Percentiles rank a stretch among this genome's conserved stretches.
Conservation (phyloP, 2,888 invertebrate genomes). For the Andricus quercusramuli region DNA sequence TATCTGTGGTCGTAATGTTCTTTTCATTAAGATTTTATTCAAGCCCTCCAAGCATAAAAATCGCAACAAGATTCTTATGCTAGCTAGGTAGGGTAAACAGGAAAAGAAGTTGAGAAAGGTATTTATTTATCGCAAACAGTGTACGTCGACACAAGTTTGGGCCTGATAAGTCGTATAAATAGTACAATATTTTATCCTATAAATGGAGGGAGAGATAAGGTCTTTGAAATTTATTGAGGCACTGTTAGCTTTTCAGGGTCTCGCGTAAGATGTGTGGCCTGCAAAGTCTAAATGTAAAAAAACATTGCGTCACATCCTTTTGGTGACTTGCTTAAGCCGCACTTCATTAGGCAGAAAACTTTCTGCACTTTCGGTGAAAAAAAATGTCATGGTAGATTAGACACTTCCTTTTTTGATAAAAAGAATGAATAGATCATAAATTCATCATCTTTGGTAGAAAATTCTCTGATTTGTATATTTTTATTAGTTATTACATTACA, state of each 20-base stretch:
- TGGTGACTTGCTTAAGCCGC: constrained; percentile 34
- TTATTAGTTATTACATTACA: background rate
- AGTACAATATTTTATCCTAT: constrained; percentile 60
- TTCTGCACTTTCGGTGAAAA: constrained; percentile 43
- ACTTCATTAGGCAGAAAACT: constrained; percentile 43
- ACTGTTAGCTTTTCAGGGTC: constrained; percentile 54
- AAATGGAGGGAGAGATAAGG: constrained; percentile 58
- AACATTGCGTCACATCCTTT: constrained; percentile 48
- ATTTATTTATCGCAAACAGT: constrained; percentile 33
- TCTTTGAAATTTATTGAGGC: constrained; percentile 44
- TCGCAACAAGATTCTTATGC: constrained; percentile 1
- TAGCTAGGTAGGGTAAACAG: constrained; percentile 12
- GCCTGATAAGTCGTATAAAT: constrained; percentile 53
- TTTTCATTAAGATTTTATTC: constrained; percentile 37
- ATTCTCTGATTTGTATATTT: background rate
- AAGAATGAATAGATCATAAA: background rate
- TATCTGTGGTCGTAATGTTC: background rate
- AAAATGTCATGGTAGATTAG: constrained; percentile 25
- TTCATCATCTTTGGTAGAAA: background rate
- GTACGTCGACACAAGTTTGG: constrained; percentile 11
- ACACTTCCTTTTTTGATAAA: constrained; percentile 9
- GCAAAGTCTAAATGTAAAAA: constrained; percentile 39
- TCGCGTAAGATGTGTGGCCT: constrained; percentile 16
- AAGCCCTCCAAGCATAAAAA: background rate
- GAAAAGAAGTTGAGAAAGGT: constrained; percentile 11